Evolutionary conservation across 2,797 vertebrate species (phyloP), one percentile per base, ranked within the genome.

Genomic region (Sebastes trivittatus): DNA sequence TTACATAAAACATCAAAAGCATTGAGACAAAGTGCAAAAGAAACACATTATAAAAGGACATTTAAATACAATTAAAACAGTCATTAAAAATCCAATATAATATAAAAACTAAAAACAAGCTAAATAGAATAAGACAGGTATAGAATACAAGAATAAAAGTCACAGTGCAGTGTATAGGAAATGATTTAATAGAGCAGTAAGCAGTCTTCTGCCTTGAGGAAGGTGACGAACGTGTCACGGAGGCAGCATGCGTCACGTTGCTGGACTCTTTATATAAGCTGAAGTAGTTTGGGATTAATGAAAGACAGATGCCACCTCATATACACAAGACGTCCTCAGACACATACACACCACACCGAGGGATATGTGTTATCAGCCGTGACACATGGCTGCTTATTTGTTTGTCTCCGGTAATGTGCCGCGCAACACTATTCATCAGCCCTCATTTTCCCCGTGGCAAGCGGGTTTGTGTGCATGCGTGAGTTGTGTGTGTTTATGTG

Each of bases 401-500:
- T 95, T 95, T 95, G 91, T 92, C 91, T 89, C 84, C 84, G 80
- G 83, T 94, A 95, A 95, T 94, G 91, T 88, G 81, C 86, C 77
- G 73, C 93, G 87, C 93, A 90, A 92, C 94, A 93, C 94, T 88
- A 92, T 95, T 96, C 89, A 93, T 95, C 91, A 88, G 77, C 72
- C 60, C 84, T 91, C 86, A 89, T 89, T 84, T 88, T 91, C 92
- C 81, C 84, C 67, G 76, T 77, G 87, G 88, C 95, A 94, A 93
- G 54, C 70, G 34, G 71, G 25, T 74, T 67, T 73, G 73, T 82
- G 61, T 75, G 75, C 64, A 49, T 66, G 27, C 77, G 77, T 85
- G 49, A 62, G 61, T 20, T 49, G 16, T 34, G 69, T 73, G 54
- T 81, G 55, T 83, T 30, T 67, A 13, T 30, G 7, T 61, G 80